Evolutionary conservation across 2,113 vertebrate genomes (phyloP).

Genomic region (Nothocercus nigrocapillus): DNA sequence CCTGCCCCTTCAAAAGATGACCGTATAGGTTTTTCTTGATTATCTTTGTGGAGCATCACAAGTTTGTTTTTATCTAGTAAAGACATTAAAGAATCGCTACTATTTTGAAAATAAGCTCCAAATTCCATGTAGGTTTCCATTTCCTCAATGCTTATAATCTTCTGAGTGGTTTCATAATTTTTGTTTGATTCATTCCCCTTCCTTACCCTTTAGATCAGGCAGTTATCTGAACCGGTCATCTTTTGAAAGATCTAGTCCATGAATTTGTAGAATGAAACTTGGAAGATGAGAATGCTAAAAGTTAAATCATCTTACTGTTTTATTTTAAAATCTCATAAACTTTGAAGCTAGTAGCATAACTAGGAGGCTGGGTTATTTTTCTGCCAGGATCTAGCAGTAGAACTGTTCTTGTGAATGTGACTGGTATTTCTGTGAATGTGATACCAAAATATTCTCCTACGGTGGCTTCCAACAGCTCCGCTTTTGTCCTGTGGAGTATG

Average conservation of each 20-base stretch:
- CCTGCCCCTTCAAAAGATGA: neutral
- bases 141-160: neutral
- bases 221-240: neutral
- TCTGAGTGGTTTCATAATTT: neutral
- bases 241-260: neutral
- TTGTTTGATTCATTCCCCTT: neutral
- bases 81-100: neutral
- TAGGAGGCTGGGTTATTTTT: neutral
- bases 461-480: neutral
- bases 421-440: rapidly evolving
- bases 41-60: neutral
- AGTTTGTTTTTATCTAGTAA: neutral
- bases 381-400: neutral
- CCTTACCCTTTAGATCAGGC: neutral
- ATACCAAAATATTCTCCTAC: neutral
- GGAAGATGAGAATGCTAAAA: neutral
- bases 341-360: neutral
- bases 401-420: neutral
- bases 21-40: neutral
- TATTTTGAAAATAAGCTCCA: neutral
- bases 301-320: neutral
- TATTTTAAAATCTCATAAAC: neutral
- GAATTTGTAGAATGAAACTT: neutral
- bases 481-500: neutral
- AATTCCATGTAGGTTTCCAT: neutral